phyloP scores from a whole-genome alignment of 35 echinoderm and acorn worm genomes.

The Ophioderma brevispina region DNA sequence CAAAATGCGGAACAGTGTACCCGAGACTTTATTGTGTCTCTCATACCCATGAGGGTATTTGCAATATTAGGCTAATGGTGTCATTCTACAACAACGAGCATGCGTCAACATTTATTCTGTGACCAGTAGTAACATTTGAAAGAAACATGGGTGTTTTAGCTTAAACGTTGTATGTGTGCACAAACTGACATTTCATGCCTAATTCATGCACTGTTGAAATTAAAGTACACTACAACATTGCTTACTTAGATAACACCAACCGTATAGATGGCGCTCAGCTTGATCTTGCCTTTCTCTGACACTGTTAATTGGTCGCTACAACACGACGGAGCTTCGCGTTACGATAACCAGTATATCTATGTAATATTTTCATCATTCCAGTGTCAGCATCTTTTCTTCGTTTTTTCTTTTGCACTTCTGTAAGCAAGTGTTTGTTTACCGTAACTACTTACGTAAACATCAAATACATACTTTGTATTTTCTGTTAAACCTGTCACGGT shows the following conservation, averaged over 20 bases:
- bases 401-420: slow-evolving; percentile 81
- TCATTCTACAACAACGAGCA: no score
- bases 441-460: slow-evolving; percentile 86
- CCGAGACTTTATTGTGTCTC: no score
- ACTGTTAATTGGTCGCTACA: neutral
- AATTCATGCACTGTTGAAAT: neutral
- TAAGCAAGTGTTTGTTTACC: slow-evolving; percentile 85
- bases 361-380: neutral
- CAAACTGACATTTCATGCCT: neutral
- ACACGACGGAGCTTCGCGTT: neutral
- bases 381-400: slow-evolving; percentile 84
- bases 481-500: slow-evolving; percentile 60
- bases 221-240: neutral
- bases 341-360: neutral
- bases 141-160: no score
- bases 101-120: no score
- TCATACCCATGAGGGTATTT: no score
- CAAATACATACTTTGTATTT: slow-evolving; percentile 88
- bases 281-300: neutral
- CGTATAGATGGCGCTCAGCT: neutral
- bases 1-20: no score
- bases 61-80: no score
- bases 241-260: neutral
- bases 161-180: neutral
- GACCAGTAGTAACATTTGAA: no score